Percentiles rank a stretch among this genome's conserved stretches.
phyloP scores from a whole-genome alignment of 2,113 vertebrate species.

The Micromys minutus region DNA sequence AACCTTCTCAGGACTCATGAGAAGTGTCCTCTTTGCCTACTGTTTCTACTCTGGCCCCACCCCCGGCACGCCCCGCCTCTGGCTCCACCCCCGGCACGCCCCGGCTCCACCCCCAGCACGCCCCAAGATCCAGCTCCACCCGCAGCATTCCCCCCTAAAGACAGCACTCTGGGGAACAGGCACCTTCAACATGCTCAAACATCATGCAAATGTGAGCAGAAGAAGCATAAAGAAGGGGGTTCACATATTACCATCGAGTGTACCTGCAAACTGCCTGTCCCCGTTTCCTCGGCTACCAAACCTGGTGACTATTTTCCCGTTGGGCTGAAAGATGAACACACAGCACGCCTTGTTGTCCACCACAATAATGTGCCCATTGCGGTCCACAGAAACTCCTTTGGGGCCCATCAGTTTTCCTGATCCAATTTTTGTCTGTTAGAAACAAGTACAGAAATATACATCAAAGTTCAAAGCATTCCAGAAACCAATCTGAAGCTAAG shows the following conservation, averaged over 20 bases:
- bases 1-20: neutral
- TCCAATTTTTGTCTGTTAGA: conserved; percentile 93
- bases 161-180: conserved; percentile 15
- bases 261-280: conserved; percentile 99
- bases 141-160: conserved; percentile 8
- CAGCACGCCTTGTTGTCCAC: conserved; percentile 99
- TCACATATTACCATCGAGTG: conserved; percentile 87
- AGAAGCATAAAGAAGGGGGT: conserved; percentile 82
- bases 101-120: neutral
- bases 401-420: conserved; percentile 98
- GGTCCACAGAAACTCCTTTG: conserved; percentile 97
- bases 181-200: conserved; percentile 79
- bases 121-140: neutral
- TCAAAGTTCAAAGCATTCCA: neutral
- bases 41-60: neutral
- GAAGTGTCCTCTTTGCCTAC: neutral
- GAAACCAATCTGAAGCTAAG: neutral
- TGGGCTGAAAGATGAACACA: conserved; percentile 97
- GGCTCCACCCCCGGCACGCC: neutral
- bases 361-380: conserved; percentile 97
- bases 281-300: conserved; percentile 97
- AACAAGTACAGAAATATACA: conserved; percentile 30
- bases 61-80: neutral
- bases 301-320: conserved; percentile 97
- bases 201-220: conserved; percentile 86